Conservation (phyloP, 2,113 vertebrate species). For the Motacilla tschutschensis region DNA sequence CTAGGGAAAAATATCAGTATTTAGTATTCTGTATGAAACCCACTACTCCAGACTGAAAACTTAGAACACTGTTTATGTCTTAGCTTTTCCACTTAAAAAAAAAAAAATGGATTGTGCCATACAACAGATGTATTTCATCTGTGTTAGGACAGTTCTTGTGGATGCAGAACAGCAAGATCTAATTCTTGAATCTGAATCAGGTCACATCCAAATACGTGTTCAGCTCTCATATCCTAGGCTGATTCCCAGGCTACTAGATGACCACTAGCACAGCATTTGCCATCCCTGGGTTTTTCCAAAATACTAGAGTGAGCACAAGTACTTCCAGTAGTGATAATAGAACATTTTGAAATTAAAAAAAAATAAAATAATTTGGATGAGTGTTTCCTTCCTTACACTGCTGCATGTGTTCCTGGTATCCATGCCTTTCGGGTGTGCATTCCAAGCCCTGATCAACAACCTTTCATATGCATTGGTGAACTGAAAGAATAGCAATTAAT, state of each 20-base stretch:
- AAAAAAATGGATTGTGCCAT: not conserved
- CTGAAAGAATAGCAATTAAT: not conserved
- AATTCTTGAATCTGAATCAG: not conserved
- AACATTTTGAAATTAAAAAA: not conserved
- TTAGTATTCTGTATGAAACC: not conserved
- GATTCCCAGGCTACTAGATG: not conserved
- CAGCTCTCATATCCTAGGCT: not conserved
- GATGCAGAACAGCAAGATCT: not conserved
- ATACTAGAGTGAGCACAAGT: not conserved
- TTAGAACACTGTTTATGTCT: not conserved
- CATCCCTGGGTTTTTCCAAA: not conserved
- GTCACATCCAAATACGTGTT: not conserved
- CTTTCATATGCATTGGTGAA: not conserved
- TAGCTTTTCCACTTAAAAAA: not conserved
- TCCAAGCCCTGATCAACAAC: not conserved
- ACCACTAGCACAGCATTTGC: not conserved
- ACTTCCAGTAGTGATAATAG: not conserved
- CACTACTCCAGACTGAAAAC: not conserved
- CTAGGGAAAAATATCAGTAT: not conserved
- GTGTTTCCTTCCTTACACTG: not conserved
- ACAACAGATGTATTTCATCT: not conserved
- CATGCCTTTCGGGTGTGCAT: not conserved
- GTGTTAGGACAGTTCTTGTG: not conserved
- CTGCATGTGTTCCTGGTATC: not conserved
- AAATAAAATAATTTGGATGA: rapidly evolving